phyloP scores from a whole-genome alignment of 2,113 vertebrate species.

The Alaudala cheleensis region DNA sequence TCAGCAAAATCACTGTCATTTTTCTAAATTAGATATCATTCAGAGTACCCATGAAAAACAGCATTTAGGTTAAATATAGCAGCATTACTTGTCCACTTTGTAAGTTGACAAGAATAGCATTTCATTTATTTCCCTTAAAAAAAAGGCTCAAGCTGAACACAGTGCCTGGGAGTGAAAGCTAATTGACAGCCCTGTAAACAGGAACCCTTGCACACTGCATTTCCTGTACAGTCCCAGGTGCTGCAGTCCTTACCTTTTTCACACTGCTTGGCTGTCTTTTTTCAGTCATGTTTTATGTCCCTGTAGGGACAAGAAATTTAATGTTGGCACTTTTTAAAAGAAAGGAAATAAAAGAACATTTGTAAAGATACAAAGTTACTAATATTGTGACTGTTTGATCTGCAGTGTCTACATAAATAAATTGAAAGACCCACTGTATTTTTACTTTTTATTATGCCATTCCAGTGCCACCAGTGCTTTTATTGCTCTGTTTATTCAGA shows the following conservation, averaged over 20 bases:
- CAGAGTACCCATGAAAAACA: slow-evolving; percentile 20
- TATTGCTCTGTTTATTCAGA: neutral
- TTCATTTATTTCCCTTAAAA: slow-evolving; percentile 18
- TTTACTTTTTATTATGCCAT: neutral
- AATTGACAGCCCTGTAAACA: neutral
- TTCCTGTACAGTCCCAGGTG: neutral
- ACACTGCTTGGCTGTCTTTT: neutral
- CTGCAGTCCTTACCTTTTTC: neutral
- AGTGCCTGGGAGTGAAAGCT: neutral
- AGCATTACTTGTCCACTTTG: slow-evolving; percentile 17
- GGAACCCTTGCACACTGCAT: neutral
- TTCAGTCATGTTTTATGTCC: neutral
- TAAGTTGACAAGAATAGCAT: slow-evolving; percentile 31
- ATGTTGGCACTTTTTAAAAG: neutral
- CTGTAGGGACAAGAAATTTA: neutral
- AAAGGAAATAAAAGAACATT: neutral
- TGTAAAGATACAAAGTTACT: neutral
- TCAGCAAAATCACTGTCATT: slow-evolving; percentile 28
- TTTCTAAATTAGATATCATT: slow-evolving; percentile 51
- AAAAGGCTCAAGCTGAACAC: neutral
- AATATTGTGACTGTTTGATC: neutral
- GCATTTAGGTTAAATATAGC: slow-evolving; percentile 48
- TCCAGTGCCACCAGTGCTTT: neutral
- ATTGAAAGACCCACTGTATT: neutral
- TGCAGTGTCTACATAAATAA: neutral